Base-by-base conservation (phyloP, 2,113 vertebrate genomes). In the Abramis brama region DNA sequence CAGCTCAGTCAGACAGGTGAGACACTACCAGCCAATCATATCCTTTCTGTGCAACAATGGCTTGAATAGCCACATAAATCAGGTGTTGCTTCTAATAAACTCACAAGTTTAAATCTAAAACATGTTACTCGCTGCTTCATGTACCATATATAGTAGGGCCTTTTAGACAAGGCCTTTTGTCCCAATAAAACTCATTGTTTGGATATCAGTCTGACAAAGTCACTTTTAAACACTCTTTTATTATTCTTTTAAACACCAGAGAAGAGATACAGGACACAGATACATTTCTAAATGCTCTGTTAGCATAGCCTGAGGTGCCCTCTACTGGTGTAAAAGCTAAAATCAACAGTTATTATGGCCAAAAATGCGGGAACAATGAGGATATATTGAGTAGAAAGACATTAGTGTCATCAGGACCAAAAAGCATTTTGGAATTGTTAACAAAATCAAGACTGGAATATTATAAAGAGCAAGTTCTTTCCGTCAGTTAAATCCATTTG, bases 1-100 rank as follows among this genome's bases (percentile, higher is more conserved):
- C 98, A 98, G 15, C 96, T 99, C 89, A 98, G 96, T 91, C 98
- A 99, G 91, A 98, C 97, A 95, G 88, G 89, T 88, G 25, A 77
- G 57, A 81, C 68, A 5, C 15, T 21, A n/a, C 17, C 19, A 71
- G 15, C 27, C 66, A 79, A 17, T 25, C 70, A 80, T 62, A 39
- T 43, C 2, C 13, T 19, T 71, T 39, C 68, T 43, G 52, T 30
- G 12, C 47, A 79, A 79, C 21, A 79, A 60, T 79, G 52, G 47
- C 76, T 52, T 52, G n/a, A 15, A 57, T 2, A 1, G 27, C 33
- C 7, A 19, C 11, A 75, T 75, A 36, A 30, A 60, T 79, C 33
- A n/a, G 3, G 6, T 45, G 27, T 80, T 45, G 21, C 43, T 45
- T 15, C 15, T 25, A 23, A 80, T 25, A 43, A 80, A 80, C 17